These are phyloP conservation scores for Gonioctena quinquepunctata DNA, from an alignment of 1,140 invertebrate species.

Conservation along the genomic window DNA sequence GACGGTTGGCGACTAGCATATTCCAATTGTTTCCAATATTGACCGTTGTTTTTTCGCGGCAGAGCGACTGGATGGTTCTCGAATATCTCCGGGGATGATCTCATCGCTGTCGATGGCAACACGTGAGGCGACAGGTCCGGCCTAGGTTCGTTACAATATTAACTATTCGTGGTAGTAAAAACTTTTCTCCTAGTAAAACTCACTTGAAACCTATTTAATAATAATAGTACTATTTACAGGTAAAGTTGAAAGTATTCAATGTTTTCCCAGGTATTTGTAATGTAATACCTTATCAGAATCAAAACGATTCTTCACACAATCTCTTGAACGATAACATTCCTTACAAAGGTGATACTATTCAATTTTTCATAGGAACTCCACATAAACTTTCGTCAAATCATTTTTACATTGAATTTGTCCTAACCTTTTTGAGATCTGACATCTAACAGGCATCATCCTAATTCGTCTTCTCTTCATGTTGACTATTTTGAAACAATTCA, in stretches of 20 bases:
- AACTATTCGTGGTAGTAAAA: not conserved
- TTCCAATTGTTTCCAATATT: no score
- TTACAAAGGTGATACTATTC: not conserved
- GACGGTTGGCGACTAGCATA: no score
- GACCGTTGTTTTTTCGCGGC: no score
- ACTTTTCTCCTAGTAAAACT: not conserved
- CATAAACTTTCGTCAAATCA: not conserved
- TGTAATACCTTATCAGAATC: not conserved
- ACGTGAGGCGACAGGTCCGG: no score
- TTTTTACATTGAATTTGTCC: not conserved
- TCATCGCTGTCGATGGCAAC: no score
- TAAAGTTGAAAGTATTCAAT: not conserved
- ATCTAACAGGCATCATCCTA: not conserved
- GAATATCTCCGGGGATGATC: no score
- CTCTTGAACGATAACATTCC: not conserved
- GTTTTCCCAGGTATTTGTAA: not conserved
- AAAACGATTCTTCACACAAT: not conserved
- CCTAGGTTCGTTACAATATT: no score
- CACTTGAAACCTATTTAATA: not conserved
- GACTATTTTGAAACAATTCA: not conserved
- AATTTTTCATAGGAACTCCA: not conserved
- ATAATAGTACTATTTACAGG: not conserved
- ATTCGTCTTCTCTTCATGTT: not conserved
- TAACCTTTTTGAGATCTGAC: not conserved
- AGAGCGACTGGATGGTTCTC: no score